Conservation (phyloP, 2,797 vertebrate genomes). For the Poecilia velifera region DNA sequence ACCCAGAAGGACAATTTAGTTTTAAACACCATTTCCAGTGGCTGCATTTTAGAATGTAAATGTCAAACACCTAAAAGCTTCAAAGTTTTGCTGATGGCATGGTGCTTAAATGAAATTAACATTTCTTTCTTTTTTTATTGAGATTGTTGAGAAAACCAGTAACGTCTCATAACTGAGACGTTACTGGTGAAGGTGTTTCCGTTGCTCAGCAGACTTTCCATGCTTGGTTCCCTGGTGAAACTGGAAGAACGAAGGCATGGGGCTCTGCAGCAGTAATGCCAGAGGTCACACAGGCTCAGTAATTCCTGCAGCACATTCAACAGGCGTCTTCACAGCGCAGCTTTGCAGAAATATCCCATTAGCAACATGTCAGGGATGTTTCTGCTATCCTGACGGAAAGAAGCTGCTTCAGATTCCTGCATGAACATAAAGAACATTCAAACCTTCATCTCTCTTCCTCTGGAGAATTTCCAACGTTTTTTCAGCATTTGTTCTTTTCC, state of each 20-base stretch:
- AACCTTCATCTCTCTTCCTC: neutral
- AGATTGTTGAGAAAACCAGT: neutral
- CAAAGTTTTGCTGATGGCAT: neutral
- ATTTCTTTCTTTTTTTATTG: neutral
- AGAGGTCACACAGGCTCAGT: neutral
- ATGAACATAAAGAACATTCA: neutral
- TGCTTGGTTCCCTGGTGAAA: neutral
- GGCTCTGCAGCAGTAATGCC: neutral
- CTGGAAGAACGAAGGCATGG: neutral
- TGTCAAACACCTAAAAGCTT: neutral
- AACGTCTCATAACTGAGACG: neutral
- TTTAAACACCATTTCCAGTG: neutral
- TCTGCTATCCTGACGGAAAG: neutral
- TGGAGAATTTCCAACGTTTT: neutral
- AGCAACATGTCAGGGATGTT: neutral
- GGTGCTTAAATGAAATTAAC: neutral
- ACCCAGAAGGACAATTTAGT: neutral
- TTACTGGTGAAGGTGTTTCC: neutral
- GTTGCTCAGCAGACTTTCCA: neutral
- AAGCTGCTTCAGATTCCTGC: neutral
- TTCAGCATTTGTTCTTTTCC: neutral
- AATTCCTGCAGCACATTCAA: neutral
- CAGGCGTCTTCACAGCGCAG: neutral
- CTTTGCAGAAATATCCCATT: neutral
- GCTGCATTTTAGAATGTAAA: neutral